phyloP scores from a whole-genome alignment of 2,113 vertebrate species.

The Myiozetetes cayanensis region DNA sequence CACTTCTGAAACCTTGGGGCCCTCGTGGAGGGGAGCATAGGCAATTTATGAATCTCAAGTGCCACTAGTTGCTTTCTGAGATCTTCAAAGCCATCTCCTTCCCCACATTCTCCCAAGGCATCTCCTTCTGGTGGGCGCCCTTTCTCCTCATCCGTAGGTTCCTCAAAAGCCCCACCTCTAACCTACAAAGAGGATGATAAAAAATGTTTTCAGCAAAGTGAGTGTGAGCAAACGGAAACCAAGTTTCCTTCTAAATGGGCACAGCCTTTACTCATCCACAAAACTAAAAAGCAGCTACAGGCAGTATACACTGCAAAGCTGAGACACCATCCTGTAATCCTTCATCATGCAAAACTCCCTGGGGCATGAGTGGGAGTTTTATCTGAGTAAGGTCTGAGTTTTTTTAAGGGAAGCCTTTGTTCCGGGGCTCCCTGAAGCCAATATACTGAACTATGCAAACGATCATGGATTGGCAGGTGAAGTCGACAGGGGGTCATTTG shows the following conservation, averaged over 20 bases:
- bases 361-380: constrained; percentile 47
- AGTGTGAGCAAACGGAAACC: background rate
- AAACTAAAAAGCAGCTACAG: background rate
- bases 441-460: constrained; percentile 10
- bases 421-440: constrained; percentile 23
- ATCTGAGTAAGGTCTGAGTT: constrained; percentile 32
- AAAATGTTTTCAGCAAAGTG: background rate
- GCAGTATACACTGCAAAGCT: background rate
- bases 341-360: constrained; percentile 45
- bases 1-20: background rate
- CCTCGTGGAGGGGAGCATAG: background rate
- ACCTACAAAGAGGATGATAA: background rate
- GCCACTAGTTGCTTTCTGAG: background rate
- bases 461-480: background rate
- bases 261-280: constrained; percentile 20
- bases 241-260: background rate
- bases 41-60: background rate
- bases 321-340: constrained; percentile 33
- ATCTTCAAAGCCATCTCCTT: background rate
- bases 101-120: background rate
- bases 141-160: background rate
- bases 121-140: background rate
- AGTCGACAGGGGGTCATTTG: constrained; percentile 1
- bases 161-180: background rate
- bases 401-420: constrained; percentile 45